Conservation (phyloP, 2,888 invertebrate species). For the Atrina japonica region DNA sequence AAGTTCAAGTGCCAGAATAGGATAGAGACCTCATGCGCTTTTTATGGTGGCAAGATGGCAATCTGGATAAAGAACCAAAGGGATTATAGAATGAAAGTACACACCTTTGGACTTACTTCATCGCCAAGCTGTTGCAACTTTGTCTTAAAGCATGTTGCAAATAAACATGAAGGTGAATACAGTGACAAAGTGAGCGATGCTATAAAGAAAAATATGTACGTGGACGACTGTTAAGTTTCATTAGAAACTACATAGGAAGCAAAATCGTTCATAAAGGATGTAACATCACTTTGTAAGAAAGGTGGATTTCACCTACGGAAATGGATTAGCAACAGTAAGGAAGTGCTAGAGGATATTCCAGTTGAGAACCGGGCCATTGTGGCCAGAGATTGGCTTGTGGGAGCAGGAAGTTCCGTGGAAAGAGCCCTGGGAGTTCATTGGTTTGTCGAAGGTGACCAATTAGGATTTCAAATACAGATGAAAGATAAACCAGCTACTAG, state of each 20-base stretch:
- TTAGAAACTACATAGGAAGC: conserved; percentile 9
- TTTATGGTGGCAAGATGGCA: conserved; percentile 26
- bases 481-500: conserved; percentile 24
- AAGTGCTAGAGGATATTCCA: conserved; percentile 32
- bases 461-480: conserved; percentile 30
- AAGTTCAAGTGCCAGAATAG: conserved; percentile 18
- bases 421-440: conserved; percentile 35
- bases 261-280: conserved; percentile 2
- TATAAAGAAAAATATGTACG: conserved; percentile 23
- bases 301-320: conserved; percentile 33
- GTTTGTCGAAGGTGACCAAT: conserved; percentile 29
- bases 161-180: background rate
- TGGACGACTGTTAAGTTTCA: conserved; percentile 30
- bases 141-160: background rate
- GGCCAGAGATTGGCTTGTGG: conserved; percentile 1
- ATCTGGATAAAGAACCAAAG: conserved; percentile 14
- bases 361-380: conserved; percentile 30
- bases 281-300: conserved; percentile 18
- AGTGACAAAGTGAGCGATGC: background rate
- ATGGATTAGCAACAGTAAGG: conserved; percentile 22
- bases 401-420: conserved; percentile 5
- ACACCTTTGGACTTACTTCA: conserved; percentile 17
- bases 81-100: conserved; percentile 20
- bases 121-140: conserved; percentile 24
- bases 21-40: conserved; percentile 31